Evolutionary conservation across 2,797 vertebrate genomes (phyloP).

Genomic region (Eptatretus atami): DNA sequence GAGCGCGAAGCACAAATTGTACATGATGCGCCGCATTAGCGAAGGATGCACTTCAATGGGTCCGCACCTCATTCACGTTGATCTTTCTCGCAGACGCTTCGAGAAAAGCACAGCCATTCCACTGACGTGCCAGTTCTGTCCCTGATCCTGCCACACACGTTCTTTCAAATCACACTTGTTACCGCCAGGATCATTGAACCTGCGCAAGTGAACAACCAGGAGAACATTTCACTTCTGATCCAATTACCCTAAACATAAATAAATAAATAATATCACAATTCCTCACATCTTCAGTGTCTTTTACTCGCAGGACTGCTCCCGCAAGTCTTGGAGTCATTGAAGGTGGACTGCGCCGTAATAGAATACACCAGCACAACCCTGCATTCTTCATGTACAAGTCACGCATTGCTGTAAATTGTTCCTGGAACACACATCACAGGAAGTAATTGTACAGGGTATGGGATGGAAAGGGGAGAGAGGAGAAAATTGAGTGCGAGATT

Average conservation of each 20-base stretch:
- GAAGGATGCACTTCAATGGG: background rate
- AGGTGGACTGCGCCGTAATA: conserved; percentile 93
- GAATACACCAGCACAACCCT: conserved; percentile 98
- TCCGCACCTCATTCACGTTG: conserved; percentile 82
- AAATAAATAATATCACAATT: background rate
- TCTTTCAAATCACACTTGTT: conserved; percentile 99
- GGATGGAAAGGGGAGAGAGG: too few relatives aligned
- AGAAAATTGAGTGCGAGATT: too few relatives aligned
- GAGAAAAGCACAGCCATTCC: conserved; percentile 99
- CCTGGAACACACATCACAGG: conserved; percentile 19
- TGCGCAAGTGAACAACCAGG: conserved; percentile 12
- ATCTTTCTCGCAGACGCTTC: conserved; percentile 98
- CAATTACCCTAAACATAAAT: background rate
- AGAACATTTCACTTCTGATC: background rate
- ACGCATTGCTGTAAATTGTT: conserved; percentile 96
- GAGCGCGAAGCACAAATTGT: too few relatives aligned
- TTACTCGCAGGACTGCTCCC: conserved; percentile 91
- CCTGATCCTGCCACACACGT: conserved; percentile 89
- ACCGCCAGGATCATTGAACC: conserved; percentile 97
- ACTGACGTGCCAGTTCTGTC: conserved; percentile 96
- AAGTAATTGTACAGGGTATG: background rate
- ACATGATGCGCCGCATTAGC: too few relatives aligned
- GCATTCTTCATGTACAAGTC: conserved; percentile 99
- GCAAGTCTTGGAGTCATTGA: conserved; percentile 92
- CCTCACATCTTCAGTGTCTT: conserved; percentile 95